A percentile compares a stretch with the other conserved stretches of the same genome.
Evolutionary conservation across 1,140 invertebrate species (phyloP).

Genomic region (Globodera rostochiensis): DNA sequence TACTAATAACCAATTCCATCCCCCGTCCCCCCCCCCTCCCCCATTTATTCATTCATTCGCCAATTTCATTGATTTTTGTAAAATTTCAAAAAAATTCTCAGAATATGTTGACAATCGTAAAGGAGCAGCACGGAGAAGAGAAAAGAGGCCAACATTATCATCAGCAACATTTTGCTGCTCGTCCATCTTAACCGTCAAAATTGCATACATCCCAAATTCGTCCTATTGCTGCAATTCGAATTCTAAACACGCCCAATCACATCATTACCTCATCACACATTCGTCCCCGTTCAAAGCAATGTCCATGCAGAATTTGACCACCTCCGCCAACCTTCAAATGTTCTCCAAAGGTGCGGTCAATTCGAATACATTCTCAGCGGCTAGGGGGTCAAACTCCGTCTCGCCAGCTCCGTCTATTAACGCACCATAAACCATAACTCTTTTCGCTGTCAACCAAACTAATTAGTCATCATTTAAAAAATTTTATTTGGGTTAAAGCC

Average conservation of each 20-base stretch:
- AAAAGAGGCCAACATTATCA: neutral
- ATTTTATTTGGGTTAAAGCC: no score
- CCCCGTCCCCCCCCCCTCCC: neutral
- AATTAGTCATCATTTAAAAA: no score
- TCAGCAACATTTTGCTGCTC: neutral
- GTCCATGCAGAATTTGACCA: constrained; percentile 24
- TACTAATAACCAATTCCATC: neutral
- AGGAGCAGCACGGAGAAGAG: neutral
- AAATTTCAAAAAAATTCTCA: constrained; percentile 9
- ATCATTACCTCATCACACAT: neutral
- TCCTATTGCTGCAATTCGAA: neutral
- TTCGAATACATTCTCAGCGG: no score
- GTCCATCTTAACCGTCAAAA: neutral
- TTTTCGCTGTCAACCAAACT: no score
- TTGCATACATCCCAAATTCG: neutral
- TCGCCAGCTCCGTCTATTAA: no score
- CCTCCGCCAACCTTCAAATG: constrained; percentile 23
- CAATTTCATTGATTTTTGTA: neutral
- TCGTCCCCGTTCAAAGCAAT: neutral
- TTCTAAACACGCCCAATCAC: neutral
- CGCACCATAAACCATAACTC: no score
- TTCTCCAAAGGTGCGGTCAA: constrained; percentile 18
- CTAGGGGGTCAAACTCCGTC: no score
- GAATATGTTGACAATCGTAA: neutral
- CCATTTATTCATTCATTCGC: neutral